Conservation (phyloP, 2,888 invertebrate species). For the Oligia latruncula region DNA sequence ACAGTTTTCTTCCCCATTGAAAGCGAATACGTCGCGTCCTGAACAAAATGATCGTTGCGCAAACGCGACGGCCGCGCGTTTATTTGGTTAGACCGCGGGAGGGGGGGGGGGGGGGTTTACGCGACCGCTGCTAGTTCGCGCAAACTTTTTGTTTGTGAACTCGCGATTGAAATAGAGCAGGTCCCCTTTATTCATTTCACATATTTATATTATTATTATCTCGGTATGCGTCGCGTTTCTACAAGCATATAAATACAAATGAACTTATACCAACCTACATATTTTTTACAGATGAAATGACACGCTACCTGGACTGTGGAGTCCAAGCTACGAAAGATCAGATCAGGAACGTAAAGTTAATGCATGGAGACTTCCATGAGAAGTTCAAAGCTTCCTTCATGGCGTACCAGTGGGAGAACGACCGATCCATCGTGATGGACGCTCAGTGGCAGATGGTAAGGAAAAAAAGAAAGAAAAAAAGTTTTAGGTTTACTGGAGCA, state of each 20-base stretch:
- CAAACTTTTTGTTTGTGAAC: background rate
- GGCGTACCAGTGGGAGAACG: constrained; percentile 78
- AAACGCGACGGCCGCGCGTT: no score
- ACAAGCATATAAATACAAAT: background rate
- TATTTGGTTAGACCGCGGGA: background rate
- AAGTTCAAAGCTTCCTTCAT: constrained; percentile 69
- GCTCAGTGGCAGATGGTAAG: constrained; percentile 75
- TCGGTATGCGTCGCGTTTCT: background rate
- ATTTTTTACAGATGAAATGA: constrained; percentile 70
- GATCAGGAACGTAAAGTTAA: constrained; percentile 66
- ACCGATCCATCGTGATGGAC: constrained; percentile 74
- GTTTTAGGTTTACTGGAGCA: no score
- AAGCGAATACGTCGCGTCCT: background rate
- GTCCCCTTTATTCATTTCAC: background rate
- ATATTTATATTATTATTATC: background rate
- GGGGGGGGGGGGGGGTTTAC: background rate
- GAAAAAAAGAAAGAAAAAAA: background rate
- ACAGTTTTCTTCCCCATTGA: background rate
- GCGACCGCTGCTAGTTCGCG: background rate
- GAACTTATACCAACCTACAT: background rate
- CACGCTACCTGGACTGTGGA: constrained; percentile 79
- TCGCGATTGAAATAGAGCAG: background rate
- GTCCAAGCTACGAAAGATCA: constrained; percentile 73
- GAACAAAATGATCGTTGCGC: background rate
- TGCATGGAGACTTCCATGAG: constrained; percentile 69